Conservation (phyloP, 2,113 vertebrate genomes). For the Galeopterus variegatus region DNA sequence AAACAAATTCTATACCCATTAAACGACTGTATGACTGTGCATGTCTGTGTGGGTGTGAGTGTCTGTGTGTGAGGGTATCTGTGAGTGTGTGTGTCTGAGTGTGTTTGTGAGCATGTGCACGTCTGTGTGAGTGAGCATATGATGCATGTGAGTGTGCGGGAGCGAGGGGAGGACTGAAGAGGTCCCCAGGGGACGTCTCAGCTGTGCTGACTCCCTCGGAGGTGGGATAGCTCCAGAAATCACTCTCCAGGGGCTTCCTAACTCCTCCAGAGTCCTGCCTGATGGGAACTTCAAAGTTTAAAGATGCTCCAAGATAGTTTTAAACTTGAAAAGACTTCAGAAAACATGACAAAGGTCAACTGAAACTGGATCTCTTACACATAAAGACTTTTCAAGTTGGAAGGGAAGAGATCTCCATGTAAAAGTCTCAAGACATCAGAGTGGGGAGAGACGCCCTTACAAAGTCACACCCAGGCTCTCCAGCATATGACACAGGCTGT, state of each 20-base stretch:
- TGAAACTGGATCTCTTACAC: background rate
- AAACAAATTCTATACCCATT: background rate
- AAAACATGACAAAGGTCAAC: background rate
- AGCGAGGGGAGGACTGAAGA: background rate
- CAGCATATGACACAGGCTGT: no score
- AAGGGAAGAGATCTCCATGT: background rate
- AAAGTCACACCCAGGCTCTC: background rate
- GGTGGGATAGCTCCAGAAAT: background rate
- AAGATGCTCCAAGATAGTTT: background rate
- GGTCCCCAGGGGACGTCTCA: background rate
- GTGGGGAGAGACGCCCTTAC: background rate
- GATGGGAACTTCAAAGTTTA: background rate
- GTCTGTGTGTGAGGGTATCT: background rate
- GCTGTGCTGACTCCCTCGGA: no score
- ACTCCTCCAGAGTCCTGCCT: background rate
- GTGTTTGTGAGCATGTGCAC: background rate
- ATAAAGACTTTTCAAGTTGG: background rate
- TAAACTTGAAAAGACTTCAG: slow-evolving; percentile 1
- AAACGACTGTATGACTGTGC: background rate
- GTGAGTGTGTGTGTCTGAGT: background rate
- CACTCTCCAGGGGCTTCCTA: background rate
- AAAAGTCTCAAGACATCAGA: background rate
- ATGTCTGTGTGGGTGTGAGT: background rate
- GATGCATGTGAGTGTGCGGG: no score
- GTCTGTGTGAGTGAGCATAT: background rate